A percentile compares a stretch with the other conserved stretches of the same genome.
Evolutionary conservation across 2,888 invertebrate species (phyloP).

Genomic region (Hipparchia sbordonii): DNA sequence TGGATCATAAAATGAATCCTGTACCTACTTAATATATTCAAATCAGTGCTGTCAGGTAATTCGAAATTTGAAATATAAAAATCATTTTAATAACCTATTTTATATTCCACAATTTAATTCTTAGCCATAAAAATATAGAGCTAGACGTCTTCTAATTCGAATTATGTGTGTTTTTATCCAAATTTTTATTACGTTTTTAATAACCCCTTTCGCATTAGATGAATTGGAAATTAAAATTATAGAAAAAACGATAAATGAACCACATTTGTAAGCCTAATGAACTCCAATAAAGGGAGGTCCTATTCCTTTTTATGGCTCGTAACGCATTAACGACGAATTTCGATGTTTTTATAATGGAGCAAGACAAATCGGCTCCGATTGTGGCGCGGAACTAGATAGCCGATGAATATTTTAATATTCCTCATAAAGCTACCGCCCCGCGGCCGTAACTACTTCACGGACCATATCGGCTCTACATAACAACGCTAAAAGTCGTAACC

Average conservation of each 20-base stretch:
- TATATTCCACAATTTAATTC: constrained; percentile 42
- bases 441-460: constrained; percentile 59
- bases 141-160: constrained; percentile 38
- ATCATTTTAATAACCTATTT: constrained; percentile 42
- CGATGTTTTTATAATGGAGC: constrained; percentile 74
- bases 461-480: constrained; percentile 44
- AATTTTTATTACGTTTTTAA: constrained; percentile 30
- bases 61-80: constrained; percentile 36
- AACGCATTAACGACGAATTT: constrained; percentile 61
- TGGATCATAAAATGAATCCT: constrained; percentile 11
- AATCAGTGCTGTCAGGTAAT: constrained; percentile 37
- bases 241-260: constrained; percentile 42
- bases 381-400: constrained; percentile 57
- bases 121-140: constrained; percentile 41
- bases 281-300: constrained; percentile 67
- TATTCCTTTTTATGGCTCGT: constrained; percentile 64
- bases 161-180: constrained; percentile 43
- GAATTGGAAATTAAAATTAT: constrained; percentile 42
- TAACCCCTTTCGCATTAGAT: constrained; percentile 30
- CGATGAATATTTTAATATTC: constrained; percentile 58
- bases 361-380: constrained; percentile 72
- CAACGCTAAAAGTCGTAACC: constrained; percentile 70
- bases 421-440: constrained; percentile 77
- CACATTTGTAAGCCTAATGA: constrained; percentile 53
- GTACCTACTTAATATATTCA: constrained; percentile 22